These are phyloP conservation scores for Drosophila varians DNA, from an alignment of 1,140 invertebrate species.

Conservation along the genomic window DNA sequence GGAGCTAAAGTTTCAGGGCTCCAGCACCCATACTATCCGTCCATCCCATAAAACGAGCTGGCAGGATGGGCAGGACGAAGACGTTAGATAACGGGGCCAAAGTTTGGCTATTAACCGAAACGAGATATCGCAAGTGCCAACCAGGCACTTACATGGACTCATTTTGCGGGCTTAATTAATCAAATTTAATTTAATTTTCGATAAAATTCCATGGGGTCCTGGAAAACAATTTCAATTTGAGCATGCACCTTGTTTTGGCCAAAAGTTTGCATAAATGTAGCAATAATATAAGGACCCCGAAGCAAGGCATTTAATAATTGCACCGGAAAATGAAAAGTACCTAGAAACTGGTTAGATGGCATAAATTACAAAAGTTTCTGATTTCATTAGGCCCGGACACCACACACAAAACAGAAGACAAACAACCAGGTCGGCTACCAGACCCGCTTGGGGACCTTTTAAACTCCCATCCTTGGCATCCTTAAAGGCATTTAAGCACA, in stretches of 20 bases:
- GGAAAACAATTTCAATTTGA: slow-evolving; percentile 29
- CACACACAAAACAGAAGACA: slow-evolving; percentile 32
- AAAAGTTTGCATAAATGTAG: slow-evolving; percentile 39
- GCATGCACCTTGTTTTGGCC: slow-evolving; percentile 6
- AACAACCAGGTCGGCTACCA: not conserved
- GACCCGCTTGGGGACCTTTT: not conserved
- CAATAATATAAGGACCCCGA: slow-evolving; percentile 20
- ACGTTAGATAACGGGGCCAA: slow-evolving; percentile 43
- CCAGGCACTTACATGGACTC: slow-evolving; percentile 60
- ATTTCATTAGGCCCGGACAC: slow-evolving; percentile 30
- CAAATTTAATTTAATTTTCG: slow-evolving; percentile 62
- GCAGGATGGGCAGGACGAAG: not conserved
- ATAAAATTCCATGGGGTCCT: not conserved
- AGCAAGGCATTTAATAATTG: slow-evolving; percentile 34
- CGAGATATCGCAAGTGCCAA: slow-evolving; percentile 35
- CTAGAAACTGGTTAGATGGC: slow-evolving; percentile 22
- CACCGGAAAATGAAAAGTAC: slow-evolving; percentile 10
- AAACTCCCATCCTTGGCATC: not conserved
- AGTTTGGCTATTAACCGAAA: slow-evolving; percentile 39
- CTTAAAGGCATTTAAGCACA: slow-evolving; percentile 3
- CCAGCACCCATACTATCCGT: not conserved
- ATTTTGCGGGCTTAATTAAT: slow-evolving; percentile 70
- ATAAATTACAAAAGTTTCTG: slow-evolving; percentile 48
- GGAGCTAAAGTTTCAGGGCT: slow-evolving; percentile 57
- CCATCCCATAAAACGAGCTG: slow-evolving; percentile 51